A percentile compares a stretch with the other conserved stretches of the same genome.
Conservation (phyloP, 2,113 vertebrate genomes). For the Excalfactoria chinensis region DNA sequence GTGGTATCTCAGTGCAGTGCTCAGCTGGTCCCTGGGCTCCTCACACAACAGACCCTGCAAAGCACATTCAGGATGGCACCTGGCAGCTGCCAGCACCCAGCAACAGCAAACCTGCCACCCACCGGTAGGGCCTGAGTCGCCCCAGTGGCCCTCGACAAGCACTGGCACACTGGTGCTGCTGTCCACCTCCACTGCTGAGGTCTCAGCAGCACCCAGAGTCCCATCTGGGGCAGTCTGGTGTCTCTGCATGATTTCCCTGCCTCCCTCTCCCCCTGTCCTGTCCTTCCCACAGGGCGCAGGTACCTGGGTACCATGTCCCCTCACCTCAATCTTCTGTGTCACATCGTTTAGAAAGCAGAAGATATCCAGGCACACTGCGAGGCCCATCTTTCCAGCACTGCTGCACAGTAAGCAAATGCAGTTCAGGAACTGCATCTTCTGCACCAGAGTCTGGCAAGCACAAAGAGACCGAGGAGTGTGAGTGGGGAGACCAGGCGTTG, state of each 20-base stretch:
- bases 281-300: too few species aligned
- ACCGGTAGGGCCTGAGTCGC: background rate
- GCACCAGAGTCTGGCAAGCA: too few species aligned
- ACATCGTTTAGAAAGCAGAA: background rate
- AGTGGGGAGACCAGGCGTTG: too few species aligned
- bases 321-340: background rate
- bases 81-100: background rate
- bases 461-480: too few species aligned
- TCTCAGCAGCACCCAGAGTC: background rate
- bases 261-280: background rate
- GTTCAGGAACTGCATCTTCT: too few species aligned
- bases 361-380: background rate
- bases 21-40: background rate
- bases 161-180: too few species aligned
- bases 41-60: background rate
- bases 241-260: too few species aligned
- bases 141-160: background rate
- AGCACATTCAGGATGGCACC: background rate
- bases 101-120: background rate
- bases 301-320: background rate
- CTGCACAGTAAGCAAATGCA: too few species aligned
- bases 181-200: background rate
- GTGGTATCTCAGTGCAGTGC: background rate
- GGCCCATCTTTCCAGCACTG: too few species aligned
- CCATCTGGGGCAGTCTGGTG: too few species aligned